Conservation (phyloP, 2,888 invertebrate genomes). For the Elysia crispata region DNA sequence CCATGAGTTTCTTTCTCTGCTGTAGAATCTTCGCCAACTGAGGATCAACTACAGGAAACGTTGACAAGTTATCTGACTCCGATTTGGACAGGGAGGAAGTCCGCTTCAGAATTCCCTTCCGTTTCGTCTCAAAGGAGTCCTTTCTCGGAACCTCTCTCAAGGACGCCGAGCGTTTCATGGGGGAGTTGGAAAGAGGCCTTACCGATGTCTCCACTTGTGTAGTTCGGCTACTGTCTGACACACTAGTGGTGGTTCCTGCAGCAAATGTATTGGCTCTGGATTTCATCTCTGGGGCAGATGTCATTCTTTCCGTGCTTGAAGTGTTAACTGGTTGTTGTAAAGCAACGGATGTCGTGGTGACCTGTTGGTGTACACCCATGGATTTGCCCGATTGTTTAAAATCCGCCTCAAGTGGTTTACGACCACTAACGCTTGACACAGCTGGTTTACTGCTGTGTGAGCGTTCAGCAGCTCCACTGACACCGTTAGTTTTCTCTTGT, state of each 20-base stretch:
- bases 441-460: too few species aligned
- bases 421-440: too few species aligned
- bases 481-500: too few species aligned
- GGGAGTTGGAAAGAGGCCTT: neutral
- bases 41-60: slow-evolving; percentile 61
- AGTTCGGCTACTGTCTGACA: neutral
- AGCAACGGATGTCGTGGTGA: too few species aligned
- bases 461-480: too few species aligned
- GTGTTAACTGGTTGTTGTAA: too few species aligned
- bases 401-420: too few species aligned
- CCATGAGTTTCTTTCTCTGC: slow-evolving; percentile 57
- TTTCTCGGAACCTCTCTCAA: slow-evolving; percentile 43
- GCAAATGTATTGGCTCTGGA: neutral
- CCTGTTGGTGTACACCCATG: too few species aligned
- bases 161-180: slow-evolving; percentile 55
- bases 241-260: neutral
- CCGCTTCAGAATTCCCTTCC: slow-evolving; percentile 68
- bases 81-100: slow-evolving; percentile 63
- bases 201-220: too few species aligned
- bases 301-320: neutral
- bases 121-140: slow-evolving; percentile 59
- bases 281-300: neutral
- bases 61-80: slow-evolving; percentile 43
- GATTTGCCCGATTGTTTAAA: too few species aligned
- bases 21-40: slow-evolving; percentile 64